Evolutionary conservation across 2,797 vertebrate species (phyloP), one percentile per base, ranked within the genome.

Genomic region (Liasis olivaceus): DNA sequence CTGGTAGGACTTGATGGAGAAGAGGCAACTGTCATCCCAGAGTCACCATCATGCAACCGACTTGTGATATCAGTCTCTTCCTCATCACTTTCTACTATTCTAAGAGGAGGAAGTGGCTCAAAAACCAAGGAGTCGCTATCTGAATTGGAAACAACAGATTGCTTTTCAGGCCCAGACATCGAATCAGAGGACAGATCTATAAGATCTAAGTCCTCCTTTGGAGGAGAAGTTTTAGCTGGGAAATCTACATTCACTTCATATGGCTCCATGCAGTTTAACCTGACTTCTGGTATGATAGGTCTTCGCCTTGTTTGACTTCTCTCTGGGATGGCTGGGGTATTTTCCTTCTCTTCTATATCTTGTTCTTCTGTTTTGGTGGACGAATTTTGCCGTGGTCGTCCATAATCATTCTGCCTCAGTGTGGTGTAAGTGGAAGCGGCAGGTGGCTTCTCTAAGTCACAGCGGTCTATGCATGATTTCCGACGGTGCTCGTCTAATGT

Each of bases 151-250:
- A 99, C 98, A 54, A 98, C 96, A 0, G 99, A 99, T 93, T 98
- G 98, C 81, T 99, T 99, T 87, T 99, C 99, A 24, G 98, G 98
- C 77, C 99, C 99, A 0, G 99, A 99, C 0, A 98, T 98, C 66
- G 99, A 99, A 95, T 99, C 99, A 0, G 99, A 99, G 47, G 99
- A 99, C 92, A 99, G 97, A 95, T 99, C 99, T 60, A 99, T 99
- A 77, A 99, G 98, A 96, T 99, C 99, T 24, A 98, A 97, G 93
- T 99, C 99, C 77, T 99, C 99, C 94, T 98, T 99, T 2, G 96
- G 97, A 88, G 93, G 92, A 87, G 95, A 94, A 17, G 97, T 95
- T 91, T 98, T 98, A 24, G 86, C 93, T 0, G 98, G 98, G 87
- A 98, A 98, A 88, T 99, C 98, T 11, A 98, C 95, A 96, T 98